Base-by-base conservation (phyloP, 2,888 invertebrate genomes). In the Anorthoa munda region DNA sequence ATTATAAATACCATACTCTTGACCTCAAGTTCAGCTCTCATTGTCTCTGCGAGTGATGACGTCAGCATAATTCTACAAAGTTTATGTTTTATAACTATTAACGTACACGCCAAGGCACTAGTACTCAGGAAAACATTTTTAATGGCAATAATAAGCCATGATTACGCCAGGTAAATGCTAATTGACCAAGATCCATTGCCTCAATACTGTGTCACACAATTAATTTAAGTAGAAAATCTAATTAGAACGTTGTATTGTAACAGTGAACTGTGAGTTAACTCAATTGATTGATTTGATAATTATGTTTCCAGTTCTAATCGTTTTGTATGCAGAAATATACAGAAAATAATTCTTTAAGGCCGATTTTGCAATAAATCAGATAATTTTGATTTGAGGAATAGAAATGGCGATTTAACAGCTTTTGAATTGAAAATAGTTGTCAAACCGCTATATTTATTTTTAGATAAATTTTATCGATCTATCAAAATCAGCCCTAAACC, bases 111-210 rank as follows among this genome's bases (percentile, higher is more conserved):
- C 39, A 65, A 0, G 13, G 0, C 3, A 45, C n/a, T 65, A 21
- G 17, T 55, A 60, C 60, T 66, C 45, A 53, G 68, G 68, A 65
- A 79, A 74, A 68, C n/a, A 9, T 63, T 66, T 56, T 23, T 23
- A 79, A 69, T 79, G 50, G 46, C 46, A 26, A 55, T 75, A 66
- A 70, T 79, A 66, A 80, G 26, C 55, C 17, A 51, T 60, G 51
- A 80, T 79, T 75, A 79, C 64, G 56, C 46, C 26, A 64, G 59
- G 69, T 72, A 72, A 66, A 68, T 72, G 69, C 77, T 72, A 77
- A 77, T 72, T 65, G 66, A 72, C 63, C 31, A 66, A 68, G 77
- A 75, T 55, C 68, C 50, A 75, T 55, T 63, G 51, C 55, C 53
- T 64, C 48, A 68, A 51, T 59, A 64, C 58, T 23, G n/a, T 74